These are phyloP conservation scores for Trissolcus japonicus DNA, from an alignment of 2,888 invertebrate species.

Conservation along the genomic window DNA sequence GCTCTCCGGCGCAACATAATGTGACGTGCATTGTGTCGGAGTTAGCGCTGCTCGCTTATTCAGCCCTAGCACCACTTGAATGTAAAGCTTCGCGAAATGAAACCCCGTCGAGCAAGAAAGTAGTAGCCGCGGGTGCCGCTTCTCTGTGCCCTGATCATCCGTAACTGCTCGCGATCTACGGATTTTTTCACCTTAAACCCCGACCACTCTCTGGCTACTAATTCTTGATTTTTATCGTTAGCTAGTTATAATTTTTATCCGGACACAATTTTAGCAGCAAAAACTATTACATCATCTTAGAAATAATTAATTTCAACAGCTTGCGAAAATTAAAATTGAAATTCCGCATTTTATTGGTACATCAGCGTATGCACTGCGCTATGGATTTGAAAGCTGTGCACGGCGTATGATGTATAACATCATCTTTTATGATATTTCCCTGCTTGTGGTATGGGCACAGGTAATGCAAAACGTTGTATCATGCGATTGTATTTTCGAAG, in stretches of 20 bases:
- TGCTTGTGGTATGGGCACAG: conserved; percentile 65
- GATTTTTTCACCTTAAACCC: conserved; percentile 60
- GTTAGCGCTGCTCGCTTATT: conserved; percentile 70
- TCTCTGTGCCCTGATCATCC: conserved; percentile 69
- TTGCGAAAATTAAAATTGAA: conserved; percentile 10
- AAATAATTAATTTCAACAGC: too few species aligned
- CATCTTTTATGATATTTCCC: conserved; percentile 74
- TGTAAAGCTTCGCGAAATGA: conserved; percentile 66
- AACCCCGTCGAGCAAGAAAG: conserved; percentile 66
- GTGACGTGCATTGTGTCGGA: conserved; percentile 71
- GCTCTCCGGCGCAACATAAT: conserved; percentile 69
- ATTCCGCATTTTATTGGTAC: conserved; percentile 72
- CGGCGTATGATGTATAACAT: conserved; percentile 73
- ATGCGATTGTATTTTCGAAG: conserved; percentile 75
- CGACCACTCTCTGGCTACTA: conserved; percentile 42
- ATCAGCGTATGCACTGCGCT: conserved; percentile 61
- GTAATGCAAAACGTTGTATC: conserved; percentile 74
- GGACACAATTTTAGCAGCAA: background rate
- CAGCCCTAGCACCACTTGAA: conserved; percentile 69
- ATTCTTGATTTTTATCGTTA: conserved; percentile 3
- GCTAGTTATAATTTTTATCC: background rate
- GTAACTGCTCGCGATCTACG: conserved; percentile 64
- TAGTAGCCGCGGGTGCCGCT: conserved; percentile 71
- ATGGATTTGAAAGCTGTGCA: conserved; percentile 57
- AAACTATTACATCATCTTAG: background rate